Evolutionary conservation across 2,888 invertebrate species (phyloP).

Genomic region (Diarsia mendica): DNA sequence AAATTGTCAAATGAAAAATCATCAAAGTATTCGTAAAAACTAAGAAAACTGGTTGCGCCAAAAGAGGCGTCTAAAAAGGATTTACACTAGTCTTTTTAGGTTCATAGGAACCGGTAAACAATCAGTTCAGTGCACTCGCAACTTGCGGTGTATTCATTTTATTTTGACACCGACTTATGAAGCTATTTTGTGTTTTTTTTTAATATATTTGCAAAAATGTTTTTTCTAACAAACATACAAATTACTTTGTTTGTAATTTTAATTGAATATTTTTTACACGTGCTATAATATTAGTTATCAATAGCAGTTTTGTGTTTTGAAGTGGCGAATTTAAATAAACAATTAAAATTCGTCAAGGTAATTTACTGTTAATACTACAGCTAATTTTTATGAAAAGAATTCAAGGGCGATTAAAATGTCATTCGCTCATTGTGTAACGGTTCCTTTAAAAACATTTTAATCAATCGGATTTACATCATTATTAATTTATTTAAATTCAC

Average conservation of each 20-base stretch:
- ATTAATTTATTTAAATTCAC: too few species aligned
- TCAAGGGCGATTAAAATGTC: neutral
- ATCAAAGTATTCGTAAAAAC: neutral
- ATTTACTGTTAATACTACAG: neutral
- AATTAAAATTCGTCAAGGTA: slow-evolving; percentile 28
- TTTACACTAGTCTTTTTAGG: too few species aligned
- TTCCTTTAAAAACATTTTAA: neutral
- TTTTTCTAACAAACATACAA: neutral
- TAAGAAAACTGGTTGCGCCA: neutral
- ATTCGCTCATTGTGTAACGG: neutral
- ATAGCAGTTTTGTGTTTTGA: neutral
- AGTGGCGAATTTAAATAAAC: slow-evolving; percentile 26
- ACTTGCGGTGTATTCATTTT: too few species aligned
- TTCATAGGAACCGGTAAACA: too few species aligned
- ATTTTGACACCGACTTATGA: too few species aligned
- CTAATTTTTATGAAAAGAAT: neutral
- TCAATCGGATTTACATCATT: neutral
- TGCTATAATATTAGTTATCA: slow-evolving; percentile 17
- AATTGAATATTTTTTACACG: slow-evolving; percentile 22
- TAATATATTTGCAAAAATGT: neutral
- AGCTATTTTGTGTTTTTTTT: too few species aligned
- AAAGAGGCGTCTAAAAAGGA: too few species aligned
- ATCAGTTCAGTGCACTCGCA: too few species aligned
- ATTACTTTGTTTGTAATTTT: neutral
- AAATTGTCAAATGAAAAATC: neutral